Base-by-base conservation (phyloP, 2,888 invertebrate genomes). In the Pyrrhosoma nymphula region DNA sequence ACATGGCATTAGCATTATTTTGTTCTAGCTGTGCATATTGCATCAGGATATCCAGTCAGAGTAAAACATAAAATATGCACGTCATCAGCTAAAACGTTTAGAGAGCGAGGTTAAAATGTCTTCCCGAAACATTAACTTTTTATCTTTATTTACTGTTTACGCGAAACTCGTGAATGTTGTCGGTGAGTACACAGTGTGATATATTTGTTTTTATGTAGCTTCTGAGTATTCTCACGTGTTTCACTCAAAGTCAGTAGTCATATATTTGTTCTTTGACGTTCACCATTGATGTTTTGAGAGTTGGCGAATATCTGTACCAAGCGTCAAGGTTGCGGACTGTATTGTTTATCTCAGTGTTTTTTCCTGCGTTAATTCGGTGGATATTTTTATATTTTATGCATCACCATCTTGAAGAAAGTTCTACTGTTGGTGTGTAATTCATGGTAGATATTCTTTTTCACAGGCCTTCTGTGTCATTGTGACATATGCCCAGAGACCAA, bases 401-500 rank as follows among this genome's bases (percentile, higher is more conserved):
- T 47, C 8, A 4, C n/a, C n/a, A 8, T 82, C n/a, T 35, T 3
- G 23, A 14, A 35, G 35, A 0, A 82, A 35, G 30, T 82, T 30
- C 14, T 18, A 18, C 30, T 30, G 14, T 16, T 82, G 82, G 35
- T 6, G 12, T 35, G n/a, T 26, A 26, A 10, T 69, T 69, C 30
- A 18, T 82, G 35, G 18, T 82, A 16, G n/a, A 69, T 82, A 18
- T 35, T 82, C 30, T 63, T 56, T 96, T 95, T 97, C 97, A 95
- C 97, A 98, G 98, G 98, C 96, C 97, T 99, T 96, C 98, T 98
- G 97, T 99, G 99, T 97, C 98, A 98, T 97, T 99, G 99, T 97
- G 98, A 98, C 96, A 98, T 98, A 96, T 98, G 98, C 96, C 97
- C 97, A 96, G 98, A 98, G 26, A 98, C 99, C 97, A 95, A 95